Percentiles rank a stretch among this genome's conserved stretches.
Conservation (phyloP, 2,888 invertebrate species). For the Drosophila setosimentum region DNA sequence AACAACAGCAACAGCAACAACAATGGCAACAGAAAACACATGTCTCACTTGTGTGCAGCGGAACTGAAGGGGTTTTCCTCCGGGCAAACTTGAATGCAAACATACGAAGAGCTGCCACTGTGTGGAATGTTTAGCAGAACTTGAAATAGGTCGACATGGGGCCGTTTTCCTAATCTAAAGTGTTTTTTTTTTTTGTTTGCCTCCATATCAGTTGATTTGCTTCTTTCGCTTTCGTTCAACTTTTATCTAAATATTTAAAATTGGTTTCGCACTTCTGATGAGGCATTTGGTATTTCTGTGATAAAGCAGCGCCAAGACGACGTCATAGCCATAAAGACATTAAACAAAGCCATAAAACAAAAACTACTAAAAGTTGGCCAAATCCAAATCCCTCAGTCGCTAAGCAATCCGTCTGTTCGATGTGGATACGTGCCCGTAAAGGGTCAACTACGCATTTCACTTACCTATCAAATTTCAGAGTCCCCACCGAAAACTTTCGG, state of each 20-base stretch:
- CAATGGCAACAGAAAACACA: neutral
- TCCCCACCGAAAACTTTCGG: slow-evolving; percentile 18
- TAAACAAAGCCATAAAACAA: slow-evolving; percentile 44
- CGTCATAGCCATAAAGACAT: slow-evolving; percentile 45
- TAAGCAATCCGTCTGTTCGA: slow-evolving; percentile 44
- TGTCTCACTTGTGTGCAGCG: slow-evolving; percentile 8
- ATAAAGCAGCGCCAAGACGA: slow-evolving; percentile 52
- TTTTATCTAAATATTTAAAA: slow-evolving; percentile 79
- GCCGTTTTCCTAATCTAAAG: slow-evolving; percentile 68
- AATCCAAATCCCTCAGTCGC: slow-evolving; percentile 34
- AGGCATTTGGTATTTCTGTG: slow-evolving; percentile 59
- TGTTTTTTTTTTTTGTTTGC: slow-evolving; percentile 30
- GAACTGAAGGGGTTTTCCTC: neutral
- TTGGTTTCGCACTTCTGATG: slow-evolving; percentile 62
- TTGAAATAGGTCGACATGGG: slow-evolving; percentile 71
- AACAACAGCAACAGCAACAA: no score
- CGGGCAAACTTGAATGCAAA: slow-evolving; percentile 5
- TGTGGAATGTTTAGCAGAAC: slow-evolving; percentile 16
- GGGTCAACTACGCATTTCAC: slow-evolving; percentile 21
- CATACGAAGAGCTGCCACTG: slow-evolving; percentile 4
- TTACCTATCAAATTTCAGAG: slow-evolving; percentile 44
- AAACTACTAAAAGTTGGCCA: slow-evolving; percentile 35
- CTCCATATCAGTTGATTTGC: slow-evolving; percentile 70
- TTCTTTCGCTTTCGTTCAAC: slow-evolving; percentile 56
- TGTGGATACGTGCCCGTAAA: slow-evolving; percentile 53